These are phyloP conservation scores for Tetrao urogallus DNA, from an alignment of 2,113 vertebrate genomes.

Conservation along the genomic window DNA sequence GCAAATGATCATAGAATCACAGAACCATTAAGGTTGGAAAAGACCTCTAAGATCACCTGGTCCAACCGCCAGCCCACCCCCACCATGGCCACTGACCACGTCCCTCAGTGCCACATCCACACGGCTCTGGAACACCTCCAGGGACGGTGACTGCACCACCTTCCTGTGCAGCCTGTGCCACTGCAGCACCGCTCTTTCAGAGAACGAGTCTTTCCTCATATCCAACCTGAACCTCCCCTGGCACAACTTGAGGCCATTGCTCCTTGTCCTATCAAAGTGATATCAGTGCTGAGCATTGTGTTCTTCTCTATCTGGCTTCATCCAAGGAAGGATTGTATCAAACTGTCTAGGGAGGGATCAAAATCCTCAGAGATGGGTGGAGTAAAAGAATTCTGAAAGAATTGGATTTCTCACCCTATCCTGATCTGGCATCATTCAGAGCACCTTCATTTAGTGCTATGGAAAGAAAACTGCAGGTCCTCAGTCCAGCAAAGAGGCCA, in stretches of 20 bases:
- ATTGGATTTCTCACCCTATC: not conserved
- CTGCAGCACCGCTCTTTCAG: no score
- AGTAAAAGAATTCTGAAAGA: not conserved
- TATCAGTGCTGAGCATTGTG: not conserved
- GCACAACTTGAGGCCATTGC: no score
- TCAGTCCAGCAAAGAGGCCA: not conserved
- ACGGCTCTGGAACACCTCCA: no score
- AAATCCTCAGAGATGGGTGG: not conserved
- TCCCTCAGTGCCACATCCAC: no score
- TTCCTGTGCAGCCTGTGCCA: no score
- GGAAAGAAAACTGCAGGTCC: not conserved
- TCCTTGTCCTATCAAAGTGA: not conserved
- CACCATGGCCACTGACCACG: no score
- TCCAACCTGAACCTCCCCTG: no score
- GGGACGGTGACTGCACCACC: no score
- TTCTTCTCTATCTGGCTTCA: not conserved
- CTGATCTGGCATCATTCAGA: not conserved
- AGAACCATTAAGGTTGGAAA: no score
- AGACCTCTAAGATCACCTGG: no score
- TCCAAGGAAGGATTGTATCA: not conserved
- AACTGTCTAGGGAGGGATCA: accelerated
- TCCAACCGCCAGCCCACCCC: no score
- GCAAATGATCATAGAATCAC: not conserved
- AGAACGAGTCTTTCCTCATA: no score
- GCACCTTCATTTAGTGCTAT: not conserved